phyloP scores from a whole-genome alignment of 2,888 invertebrate genomes.

The Auanema sp. region DNA sequence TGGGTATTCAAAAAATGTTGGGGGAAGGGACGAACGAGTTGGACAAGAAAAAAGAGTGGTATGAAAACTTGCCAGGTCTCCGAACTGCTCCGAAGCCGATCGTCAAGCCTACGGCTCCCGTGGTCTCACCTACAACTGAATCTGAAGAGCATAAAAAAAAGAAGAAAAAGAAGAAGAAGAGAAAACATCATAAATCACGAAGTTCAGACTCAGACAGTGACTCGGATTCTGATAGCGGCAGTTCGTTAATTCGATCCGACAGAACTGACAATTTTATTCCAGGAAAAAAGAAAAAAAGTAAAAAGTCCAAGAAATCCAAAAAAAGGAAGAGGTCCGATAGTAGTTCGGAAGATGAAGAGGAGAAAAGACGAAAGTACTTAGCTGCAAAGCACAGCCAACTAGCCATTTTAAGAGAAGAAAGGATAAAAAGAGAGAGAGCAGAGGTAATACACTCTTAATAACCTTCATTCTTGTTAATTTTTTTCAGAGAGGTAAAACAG shows the following conservation, averaged over 20 bases:
- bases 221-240: no score
- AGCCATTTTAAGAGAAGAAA: constrained; percentile 73
- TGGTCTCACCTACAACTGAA: neutral
- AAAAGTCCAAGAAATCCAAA: neutral
- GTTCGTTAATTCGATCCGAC: no score
- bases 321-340: neutral
- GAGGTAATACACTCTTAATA: constrained; percentile 79
- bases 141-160: constrained; percentile 1
- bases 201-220: no score
- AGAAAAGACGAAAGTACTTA: constrained; percentile 2
- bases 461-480: constrained; percentile 29
- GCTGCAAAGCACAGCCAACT: constrained; percentile 11
- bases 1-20: constrained; percentile 91
- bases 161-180: constrained; percentile 25
- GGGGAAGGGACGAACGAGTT: constrained; percentile 73
- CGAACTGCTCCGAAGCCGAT: constrained; percentile 15
- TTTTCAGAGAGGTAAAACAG: constrained; percentile 23
- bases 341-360: neutral
- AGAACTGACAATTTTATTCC: no score
- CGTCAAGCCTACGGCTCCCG: constrained; percentile 20
- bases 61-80: constrained; percentile 73
- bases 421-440: constrained; percentile 79
- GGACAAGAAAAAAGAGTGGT: constrained; percentile 78
- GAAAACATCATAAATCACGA: constrained; percentile 1
- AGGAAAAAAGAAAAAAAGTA: constrained; percentile 1